Base-by-base conservation (phyloP, 2,888 invertebrate species). In the Acanthosepion pharaonis region DNA sequence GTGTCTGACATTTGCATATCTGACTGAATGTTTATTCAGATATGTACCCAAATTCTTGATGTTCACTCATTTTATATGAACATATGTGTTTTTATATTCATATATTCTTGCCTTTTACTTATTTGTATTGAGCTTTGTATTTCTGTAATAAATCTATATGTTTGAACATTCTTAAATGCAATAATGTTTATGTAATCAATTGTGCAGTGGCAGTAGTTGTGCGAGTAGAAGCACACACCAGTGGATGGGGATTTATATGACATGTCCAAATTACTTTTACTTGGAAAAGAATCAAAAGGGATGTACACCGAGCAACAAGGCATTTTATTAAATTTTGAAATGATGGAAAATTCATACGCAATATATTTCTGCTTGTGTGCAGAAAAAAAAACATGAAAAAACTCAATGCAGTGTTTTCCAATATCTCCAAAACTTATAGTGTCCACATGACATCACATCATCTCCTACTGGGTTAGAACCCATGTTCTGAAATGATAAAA, bases 251-350 rank as follows among this genome's bases (percentile, higher is more conserved):
- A 15, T 78, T 33, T 33, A 78, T 64, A 59, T 78, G 78, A n/a
- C 78, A 78, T 78, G 78, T 78, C 15, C n/a, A 8, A 78, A 78
- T 78, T 18, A 78, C 9, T 33, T 78, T 78, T 33, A n/a, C n/a
- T n/a, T n/a, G 11, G 15, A 15, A 33, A n/a, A 78, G 78, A 78
- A 78, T 78, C n/a, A 78, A 2, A n/a, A n/a, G 33, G 11, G 2
- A 5, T 18, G 2, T 78, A n/a, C 78, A 33, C 78, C 2, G 78
- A 78, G 33, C 33, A 33, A 78, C 0, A 18, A n/a, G 78, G 11
- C n/a, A 78, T 78, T 78, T 78, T 78, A 78, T 78, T 78, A 78
- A 78, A 78, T 78, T 78, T 78, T 78, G 78, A 78, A 78, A n/a
- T 8, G 78, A 78, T 78, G n/a, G 78, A 78, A 78, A 78, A 78